Evolutionary conservation across 2,888 invertebrate genomes (phyloP), one percentile per base, ranked within the genome.

Genomic region (Caenorhabditis zanzibari): DNA sequence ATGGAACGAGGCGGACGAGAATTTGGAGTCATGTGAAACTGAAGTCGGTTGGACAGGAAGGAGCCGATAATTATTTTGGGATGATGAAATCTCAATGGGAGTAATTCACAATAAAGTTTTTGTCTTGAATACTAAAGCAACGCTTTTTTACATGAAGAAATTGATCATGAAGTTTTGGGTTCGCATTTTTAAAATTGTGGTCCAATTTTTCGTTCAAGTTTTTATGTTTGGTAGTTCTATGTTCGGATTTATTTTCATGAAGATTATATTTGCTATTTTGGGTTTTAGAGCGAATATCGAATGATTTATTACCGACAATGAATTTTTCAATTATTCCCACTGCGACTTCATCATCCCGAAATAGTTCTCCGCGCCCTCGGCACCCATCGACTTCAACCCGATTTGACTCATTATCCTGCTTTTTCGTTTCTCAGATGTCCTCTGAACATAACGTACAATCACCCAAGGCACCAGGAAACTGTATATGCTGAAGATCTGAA

Each of bases 401-500:
- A 84, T 68, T 24, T 84, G 84, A 52, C 52, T 69, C 26, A 14
- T 44, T n/a, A 84, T 84, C 9, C 69, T 22, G 2, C 38, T 26
- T 26, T 73, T 76, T 14, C 73, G 59, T 0, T 32, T 49, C 16
- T 54, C 28, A 6, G 54, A 63, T 0, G 56, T 58, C 10, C 54
- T 47, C 14, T n/a, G n/a, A 0, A 69, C 81, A 32, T 61, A 77
- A 7, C 32, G 26, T 1, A 84, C 54, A 54, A 84, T 81, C 5
- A 81, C 73, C 9, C 54, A 28, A 1, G 84, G 81, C 16, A 84
- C 81, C 5, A 71, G 41, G 12, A 73, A 58, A 38, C 81, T 47
- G 41, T 81, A 77, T 52, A 84, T 66, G 32, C 84, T 84, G 76
- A 81, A 77, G 12, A 77, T 75, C 84, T 84, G 84, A 54, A 84